Percentiles rank a stretch among this genome's conserved stretches.
phyloP scores from a whole-genome alignment of 2,797 vertebrate genomes.

The Fratercula arctica region DNA sequence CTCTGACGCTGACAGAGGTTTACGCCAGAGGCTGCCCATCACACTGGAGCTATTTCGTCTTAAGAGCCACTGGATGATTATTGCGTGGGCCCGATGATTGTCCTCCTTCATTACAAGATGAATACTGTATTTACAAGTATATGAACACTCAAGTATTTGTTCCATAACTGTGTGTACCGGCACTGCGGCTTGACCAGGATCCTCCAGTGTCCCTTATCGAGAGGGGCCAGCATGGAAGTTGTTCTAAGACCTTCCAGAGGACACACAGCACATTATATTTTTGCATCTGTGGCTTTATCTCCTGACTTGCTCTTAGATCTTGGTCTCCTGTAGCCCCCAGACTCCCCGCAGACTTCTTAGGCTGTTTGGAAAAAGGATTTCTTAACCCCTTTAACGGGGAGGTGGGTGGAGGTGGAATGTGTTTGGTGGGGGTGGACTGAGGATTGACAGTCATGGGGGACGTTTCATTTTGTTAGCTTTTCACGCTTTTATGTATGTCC shows the following conservation, averaged over 20 bases:
- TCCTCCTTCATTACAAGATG: not conserved
- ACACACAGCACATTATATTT: not conserved
- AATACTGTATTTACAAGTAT: not conserved
- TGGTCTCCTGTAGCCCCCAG: not conserved
- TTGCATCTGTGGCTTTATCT: not conserved
- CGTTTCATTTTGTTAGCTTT: not conserved
- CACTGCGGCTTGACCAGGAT: not conserved
- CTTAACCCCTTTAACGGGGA: not conserved
- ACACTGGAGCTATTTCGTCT: not conserved
- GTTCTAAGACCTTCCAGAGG: not conserved
- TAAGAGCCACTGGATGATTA: not conserved
- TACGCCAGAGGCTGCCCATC: not conserved
- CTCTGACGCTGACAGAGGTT: not conserved
- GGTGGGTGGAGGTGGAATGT: not conserved
- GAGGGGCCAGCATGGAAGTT: not conserved
- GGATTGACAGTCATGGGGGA: not conserved
- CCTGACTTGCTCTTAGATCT: not conserved
- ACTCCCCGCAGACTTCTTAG: not conserved
- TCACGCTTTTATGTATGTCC: not conserved
- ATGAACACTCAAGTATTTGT: not conserved
- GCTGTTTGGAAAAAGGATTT: not conserved
- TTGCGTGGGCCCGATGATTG: not conserved
- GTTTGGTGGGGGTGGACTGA: not conserved
- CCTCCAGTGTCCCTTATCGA: not conserved
- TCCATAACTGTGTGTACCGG: not conserved